Conservation (phyloP, 2,113 vertebrate genomes). For the Phaethornis superciliosus region DNA sequence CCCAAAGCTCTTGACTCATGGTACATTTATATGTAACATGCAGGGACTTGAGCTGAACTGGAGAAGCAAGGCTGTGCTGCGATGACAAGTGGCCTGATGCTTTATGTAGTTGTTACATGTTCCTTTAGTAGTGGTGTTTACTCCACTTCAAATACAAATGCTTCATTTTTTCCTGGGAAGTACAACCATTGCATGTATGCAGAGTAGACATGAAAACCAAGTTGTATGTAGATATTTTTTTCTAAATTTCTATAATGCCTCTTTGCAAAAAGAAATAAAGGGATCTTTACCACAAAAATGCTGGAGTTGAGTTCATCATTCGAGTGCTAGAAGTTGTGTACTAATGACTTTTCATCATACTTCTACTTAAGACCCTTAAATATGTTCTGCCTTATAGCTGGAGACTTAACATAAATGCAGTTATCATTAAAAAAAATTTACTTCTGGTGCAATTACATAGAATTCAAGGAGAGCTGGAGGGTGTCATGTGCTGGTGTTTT, state of each 20-base stretch:
- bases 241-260: neutral
- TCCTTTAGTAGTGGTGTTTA: neutral
- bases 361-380: neutral
- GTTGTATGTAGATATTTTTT: accelerated
- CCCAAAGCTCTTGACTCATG: neutral
- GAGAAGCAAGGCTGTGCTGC: neutral
- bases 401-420: neutral
- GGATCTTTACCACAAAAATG: neutral
- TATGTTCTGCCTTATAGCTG: neutral
- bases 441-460: neutral
- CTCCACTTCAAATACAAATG: neutral
- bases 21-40: neutral
- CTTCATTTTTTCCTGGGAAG: neutral
- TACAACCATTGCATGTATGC: accelerated
- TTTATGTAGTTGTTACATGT: neutral
- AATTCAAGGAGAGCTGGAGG: neutral
- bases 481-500: neutral
- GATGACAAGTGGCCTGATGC: neutral
- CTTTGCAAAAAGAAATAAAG: neutral
- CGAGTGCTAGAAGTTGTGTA: neutral
- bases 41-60: neutral
- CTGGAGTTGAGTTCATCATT: neutral
- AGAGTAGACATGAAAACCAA: neutral
- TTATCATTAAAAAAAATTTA: neutral
- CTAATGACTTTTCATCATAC: neutral